These are phyloP conservation scores for Xyrauchen texanus DNA, from an alignment of 2,113 vertebrate genomes.

Conservation along the genomic window DNA sequence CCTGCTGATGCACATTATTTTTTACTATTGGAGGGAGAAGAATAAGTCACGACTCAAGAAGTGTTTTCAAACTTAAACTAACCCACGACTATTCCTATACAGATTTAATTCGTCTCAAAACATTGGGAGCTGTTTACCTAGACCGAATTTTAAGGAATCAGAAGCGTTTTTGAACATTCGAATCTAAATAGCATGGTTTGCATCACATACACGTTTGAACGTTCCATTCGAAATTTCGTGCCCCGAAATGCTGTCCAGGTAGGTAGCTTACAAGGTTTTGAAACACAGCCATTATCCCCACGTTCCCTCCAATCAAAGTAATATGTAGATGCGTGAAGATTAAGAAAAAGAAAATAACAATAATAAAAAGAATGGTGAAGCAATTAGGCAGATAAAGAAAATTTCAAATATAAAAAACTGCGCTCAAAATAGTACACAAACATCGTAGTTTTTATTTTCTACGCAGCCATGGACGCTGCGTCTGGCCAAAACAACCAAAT, in stretches of 20 bases:
- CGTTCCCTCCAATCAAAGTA: conserved; percentile 30
- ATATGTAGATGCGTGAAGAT: not conserved
- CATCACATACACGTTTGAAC: not conserved
- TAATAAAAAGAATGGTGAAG: no score
- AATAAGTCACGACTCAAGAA: no score
- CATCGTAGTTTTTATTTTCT: not conserved
- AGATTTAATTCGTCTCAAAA: no score
- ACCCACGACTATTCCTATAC: not conserved
- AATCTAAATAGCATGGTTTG: not conserved
- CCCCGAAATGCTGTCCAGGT: not conserved
- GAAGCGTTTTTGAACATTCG: not conserved
- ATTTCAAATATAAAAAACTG: not conserved
- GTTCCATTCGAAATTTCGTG: not conserved
- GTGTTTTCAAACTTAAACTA: no score
- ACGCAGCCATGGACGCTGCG: conserved; percentile 9
- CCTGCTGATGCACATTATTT: no score
- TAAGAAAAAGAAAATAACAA: not conserved
- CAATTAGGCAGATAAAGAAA: not conserved
- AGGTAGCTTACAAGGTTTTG: not conserved
- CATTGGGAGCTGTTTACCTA: no score
- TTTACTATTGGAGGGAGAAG: no score
- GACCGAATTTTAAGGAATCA: not conserved
- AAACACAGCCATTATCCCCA: conserved; percentile 16
- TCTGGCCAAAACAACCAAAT: conserved; percentile 23
- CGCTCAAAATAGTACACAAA: not conserved